A percentile compares a stretch with the other conserved stretches of the same genome.
Conservation (phyloP, 2,113 vertebrate species). For the Neodon shergylaensis region DNA sequence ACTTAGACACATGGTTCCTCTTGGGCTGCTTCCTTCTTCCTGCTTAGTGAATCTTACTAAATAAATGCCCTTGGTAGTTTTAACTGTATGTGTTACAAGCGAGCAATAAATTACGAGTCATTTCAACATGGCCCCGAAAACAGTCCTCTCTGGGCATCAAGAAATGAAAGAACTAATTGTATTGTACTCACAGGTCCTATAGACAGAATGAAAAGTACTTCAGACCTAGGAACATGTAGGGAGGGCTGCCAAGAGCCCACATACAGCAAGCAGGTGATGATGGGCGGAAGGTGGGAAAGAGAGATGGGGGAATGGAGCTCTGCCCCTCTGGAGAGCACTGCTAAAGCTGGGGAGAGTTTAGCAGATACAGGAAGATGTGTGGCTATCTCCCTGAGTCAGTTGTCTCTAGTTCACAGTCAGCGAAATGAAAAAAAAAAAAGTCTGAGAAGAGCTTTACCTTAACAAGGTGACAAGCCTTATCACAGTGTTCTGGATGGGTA, state of each 20-base stretch:
- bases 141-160: neutral
- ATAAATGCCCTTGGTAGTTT: neutral
- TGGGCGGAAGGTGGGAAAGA: neutral
- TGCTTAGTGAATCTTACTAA: neutral
- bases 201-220: neutral
- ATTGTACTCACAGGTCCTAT: neutral
- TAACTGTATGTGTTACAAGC: neutral
- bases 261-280: neutral
- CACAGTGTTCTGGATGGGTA: neutral
- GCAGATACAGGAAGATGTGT: neutral
- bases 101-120: neutral
- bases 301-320: neutral
- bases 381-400: neutral
- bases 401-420: neutral
- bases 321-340: neutral
- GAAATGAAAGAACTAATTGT: constrained; percentile 3
- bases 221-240: too few species aligned
- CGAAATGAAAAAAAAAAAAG: too few species aligned
- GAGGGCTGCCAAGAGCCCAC: neutral
- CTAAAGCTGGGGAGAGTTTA: neutral
- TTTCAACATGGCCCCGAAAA: neutral
- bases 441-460: neutral
- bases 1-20: neutral
- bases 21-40: neutral
- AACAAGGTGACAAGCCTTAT: neutral